These are phyloP conservation scores for Mionectes macconnelli DNA, from an alignment of 2,113 vertebrate species.

Conservation along the genomic window DNA sequence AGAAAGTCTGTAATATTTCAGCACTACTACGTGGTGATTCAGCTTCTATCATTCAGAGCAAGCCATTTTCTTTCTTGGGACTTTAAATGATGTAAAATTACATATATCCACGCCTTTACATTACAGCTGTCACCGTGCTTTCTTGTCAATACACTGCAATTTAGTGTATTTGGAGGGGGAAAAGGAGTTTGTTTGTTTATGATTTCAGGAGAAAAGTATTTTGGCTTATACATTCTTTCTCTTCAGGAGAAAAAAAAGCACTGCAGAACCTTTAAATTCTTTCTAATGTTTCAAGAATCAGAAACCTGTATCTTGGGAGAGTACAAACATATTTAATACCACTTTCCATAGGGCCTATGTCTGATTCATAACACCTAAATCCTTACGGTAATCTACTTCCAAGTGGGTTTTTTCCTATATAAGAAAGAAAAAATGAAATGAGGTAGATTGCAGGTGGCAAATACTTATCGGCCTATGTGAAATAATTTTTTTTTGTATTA, in stretches of 20 bases:
- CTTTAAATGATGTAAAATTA: not conserved
- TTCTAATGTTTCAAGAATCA: not conserved
- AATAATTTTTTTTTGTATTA: constrained; percentile 18
- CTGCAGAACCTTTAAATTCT: not conserved
- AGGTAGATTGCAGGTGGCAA: constrained; percentile 16
- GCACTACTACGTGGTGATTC: not conserved
- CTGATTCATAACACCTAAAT: not conserved
- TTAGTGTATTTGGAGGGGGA: not conserved
- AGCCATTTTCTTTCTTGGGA: not conserved
- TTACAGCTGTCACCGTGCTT: not conserved
- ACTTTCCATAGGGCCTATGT: not conserved
- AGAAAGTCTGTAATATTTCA: not conserved
- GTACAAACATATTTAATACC: not conserved
- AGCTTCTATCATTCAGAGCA: not conserved
- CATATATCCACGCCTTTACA: not conserved
- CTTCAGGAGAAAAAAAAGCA: not conserved
- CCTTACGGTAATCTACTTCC: not conserved
- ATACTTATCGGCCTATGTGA: constrained; percentile 15
- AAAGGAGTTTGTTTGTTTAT: constrained; percentile 2
- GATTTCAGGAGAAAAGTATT: constrained; percentile 12
- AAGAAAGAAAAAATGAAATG: constrained; percentile 3
- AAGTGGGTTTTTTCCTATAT: not conserved
- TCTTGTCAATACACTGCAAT: not conserved
- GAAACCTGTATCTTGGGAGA: not conserved
- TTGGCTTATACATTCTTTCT: not conserved